Base-by-base conservation (phyloP, 2,113 vertebrate genomes). In the Oceanodroma tethys region DNA sequence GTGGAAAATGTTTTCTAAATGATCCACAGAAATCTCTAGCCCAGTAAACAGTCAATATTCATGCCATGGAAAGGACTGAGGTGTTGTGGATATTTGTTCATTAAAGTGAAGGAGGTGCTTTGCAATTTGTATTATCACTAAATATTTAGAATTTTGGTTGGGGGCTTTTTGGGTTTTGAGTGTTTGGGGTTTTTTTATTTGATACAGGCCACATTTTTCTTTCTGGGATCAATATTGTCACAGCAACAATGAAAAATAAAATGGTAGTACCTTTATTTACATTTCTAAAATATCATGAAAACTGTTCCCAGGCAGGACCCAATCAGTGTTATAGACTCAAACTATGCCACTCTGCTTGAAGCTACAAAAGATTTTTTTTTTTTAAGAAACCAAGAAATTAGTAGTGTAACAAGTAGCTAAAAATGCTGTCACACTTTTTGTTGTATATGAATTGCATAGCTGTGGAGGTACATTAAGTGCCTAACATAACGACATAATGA, bases 351-450 rank as follows among this genome's bases (percentile, higher is more conserved):
- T 99, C 98, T 98, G 97, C 98, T 96, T 98, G 98, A 98, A 98
- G 98, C 98, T 98, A 98, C 98, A 98, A 98, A 98, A 98, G 98
- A 98, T 98, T 97, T 98, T 98, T 99, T 98, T 98, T 98, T 98
- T 99, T 99, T 98, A 72, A 56, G 76, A 73, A 90, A 66, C 98
- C 98, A 99, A 99, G 98, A 99, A 99, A 99, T 99, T 98, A 99
- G 98, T 98, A 98, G 98, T 98, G 98, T 99, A 99, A 99, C 99
- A 98, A 99, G 98, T 99, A 98, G 98, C 98, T 99, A 98, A 98
- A 99, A 99, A 98, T 98, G 98, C 98, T 99, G 98, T 99, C 98
- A 99, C 97, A 97, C 98, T 98, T 99, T 97, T 99, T 98, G 99
- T 98, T 99, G 98, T 98, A 97, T 98, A 98, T 98, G 99, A 99